Percentiles rank a stretch among this genome's conserved stretches.
Evolutionary conservation across 2,797 vertebrate genomes (phyloP).

Genomic region (Sphaeramia orbicularis): DNA sequence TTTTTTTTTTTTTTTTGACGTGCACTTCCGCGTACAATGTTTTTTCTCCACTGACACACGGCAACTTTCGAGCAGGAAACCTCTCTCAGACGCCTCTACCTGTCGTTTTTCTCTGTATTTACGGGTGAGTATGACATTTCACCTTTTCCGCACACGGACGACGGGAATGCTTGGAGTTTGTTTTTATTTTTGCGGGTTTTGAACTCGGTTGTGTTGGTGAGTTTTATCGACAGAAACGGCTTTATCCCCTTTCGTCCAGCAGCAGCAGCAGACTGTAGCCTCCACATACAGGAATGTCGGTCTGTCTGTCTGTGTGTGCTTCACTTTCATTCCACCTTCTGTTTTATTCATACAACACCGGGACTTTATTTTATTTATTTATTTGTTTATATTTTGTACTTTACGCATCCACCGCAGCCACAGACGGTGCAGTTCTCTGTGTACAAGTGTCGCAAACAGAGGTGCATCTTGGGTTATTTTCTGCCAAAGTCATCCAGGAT

Average conservation of each 20-base stretch:
- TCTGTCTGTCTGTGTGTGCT: no score
- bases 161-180: no score
- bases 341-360: no score
- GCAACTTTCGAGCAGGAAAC: constrained; percentile 84
- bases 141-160: background rate
- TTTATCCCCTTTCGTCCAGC: background rate
- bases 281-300: constrained; percentile 66
- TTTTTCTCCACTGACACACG: constrained; percentile 76
- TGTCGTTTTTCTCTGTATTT: constrained; percentile 52
- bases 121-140: constrained; percentile 61
- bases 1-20: constrained; percentile 43
- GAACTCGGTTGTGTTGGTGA: constrained; percentile 18
- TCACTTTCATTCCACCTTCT: no score
- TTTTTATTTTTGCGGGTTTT: background rate
- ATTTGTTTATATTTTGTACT: no score
- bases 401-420: background rate
- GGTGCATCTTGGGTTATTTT: constrained; percentile 25
- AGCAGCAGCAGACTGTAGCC: constrained; percentile 51
- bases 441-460: constrained; percentile 33
- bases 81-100: constrained; percentile 50
- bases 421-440: background rate
- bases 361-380: no score
- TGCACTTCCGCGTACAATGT: constrained; percentile 86
- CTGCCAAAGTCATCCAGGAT: constrained; percentile 29
- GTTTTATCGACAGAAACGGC: constrained; percentile 48